Evolutionary conservation across 2,888 invertebrate species (phyloP), one percentile per base, ranked within the genome.

Genomic region (Chloroclysta siterata): DNA sequence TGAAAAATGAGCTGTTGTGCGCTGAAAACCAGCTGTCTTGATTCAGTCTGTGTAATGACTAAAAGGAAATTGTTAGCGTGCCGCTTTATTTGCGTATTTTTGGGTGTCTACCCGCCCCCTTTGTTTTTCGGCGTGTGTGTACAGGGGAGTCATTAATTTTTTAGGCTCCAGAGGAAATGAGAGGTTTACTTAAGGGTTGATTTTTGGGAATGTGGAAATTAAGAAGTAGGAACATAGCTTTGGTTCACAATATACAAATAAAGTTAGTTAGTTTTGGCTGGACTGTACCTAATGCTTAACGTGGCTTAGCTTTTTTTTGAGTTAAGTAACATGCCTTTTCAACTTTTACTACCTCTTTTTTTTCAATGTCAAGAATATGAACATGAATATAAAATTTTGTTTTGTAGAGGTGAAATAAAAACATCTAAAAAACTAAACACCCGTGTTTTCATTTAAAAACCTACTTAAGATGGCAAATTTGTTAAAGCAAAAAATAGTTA

Each of bases 51-150:
- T 70, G 84, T 83, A 87, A 85, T 84, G 83, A 85, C 78, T 81
- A 67, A 80, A 75, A 84, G 89, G 90, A 90, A 90, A 86, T 86
- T 86, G 89, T 88, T 89, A 87, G 83, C 81, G 82, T 71, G 72
- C 54, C 73, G 79, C 71, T 76, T 80, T 81, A 84, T 87, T 85
- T 82, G 82, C 83, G 79, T 81, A 84, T 87, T 89, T 90, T 90
- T 77, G 89, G 88, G 78, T 76, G 79, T 79, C 76, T 76, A 65
- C 72, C 70, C 72, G 68, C 74, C 72, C 79, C 80, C 83, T 83
- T 87, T 90, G 87, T 84, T 87, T 84, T 83, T 79, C 70, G 72
- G 69, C 88, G 88, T 89, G 82, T 90, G 87, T 90, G 88, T 81
- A 66, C 79, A 77, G 76, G 51, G 78, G 77, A 82, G 80, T 89